These are phyloP conservation scores for Mellivora capensis DNA, from an alignment of 2,113 vertebrate species.

Conservation along the genomic window DNA sequence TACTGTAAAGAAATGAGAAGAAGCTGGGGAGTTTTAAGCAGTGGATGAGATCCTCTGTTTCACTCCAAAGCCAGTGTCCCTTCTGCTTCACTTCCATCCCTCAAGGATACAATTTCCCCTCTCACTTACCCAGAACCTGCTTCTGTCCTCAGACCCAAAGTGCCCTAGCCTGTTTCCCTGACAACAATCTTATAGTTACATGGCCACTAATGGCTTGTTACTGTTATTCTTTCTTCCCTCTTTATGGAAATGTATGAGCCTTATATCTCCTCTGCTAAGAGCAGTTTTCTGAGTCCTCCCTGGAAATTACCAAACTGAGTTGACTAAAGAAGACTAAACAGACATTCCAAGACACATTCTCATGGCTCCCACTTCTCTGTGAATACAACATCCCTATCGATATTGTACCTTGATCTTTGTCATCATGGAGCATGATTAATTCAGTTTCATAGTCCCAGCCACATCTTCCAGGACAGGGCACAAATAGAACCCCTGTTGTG, in stretches of 20 bases:
- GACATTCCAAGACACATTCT: background rate
- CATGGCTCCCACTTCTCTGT: background rate
- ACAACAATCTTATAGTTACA: background rate
- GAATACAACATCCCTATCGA: background rate
- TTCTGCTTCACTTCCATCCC: background rate
- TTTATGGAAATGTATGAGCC: background rate
- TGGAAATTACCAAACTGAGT: background rate
- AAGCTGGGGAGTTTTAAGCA: background rate
- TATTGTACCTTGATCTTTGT: background rate
- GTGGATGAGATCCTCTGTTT: background rate
- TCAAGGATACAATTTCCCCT: background rate
- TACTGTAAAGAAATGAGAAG: background rate
- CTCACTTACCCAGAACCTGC: background rate
- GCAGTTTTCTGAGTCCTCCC: background rate
- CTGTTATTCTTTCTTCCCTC: background rate
- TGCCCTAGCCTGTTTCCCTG: background rate
- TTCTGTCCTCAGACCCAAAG: background rate
- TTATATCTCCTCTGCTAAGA: background rate
- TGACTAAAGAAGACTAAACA: background rate
- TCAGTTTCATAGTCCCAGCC: background rate
- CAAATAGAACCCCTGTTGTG: background rate
- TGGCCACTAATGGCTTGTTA: background rate
- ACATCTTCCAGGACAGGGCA: background rate
- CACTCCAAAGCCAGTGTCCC: background rate
- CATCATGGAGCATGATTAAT: background rate